A percentile compares a stretch with the other conserved stretches of the same genome.
Evolutionary conservation across 2,888 invertebrate genomes (phyloP).

Genomic region (Apeira syringaria): DNA sequence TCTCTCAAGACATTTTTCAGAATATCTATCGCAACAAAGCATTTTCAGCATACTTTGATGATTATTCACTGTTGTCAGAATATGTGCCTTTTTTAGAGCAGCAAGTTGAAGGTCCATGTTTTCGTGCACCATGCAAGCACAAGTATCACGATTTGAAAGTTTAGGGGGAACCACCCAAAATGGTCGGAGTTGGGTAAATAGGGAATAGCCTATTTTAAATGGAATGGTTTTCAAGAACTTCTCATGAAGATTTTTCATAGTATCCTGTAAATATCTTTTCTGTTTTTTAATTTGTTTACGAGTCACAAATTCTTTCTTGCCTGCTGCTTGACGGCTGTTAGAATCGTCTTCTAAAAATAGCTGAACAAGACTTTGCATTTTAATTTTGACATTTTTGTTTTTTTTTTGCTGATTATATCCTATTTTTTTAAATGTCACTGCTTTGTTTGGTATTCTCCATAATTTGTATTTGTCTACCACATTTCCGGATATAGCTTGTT

Average conservation of each 20-base stretch:
- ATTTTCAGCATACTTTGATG: slow-evolving; percentile 29
- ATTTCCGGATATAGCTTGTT: slow-evolving; percentile 19
- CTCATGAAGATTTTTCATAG: neutral
- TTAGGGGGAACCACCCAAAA: slow-evolving; percentile 36
- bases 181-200: slow-evolving; percentile 29
- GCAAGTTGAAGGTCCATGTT: slow-evolving; percentile 30
- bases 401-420: neutral
- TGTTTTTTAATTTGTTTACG: slow-evolving; percentile 29
- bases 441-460: neutral
- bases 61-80: slow-evolving; percentile 28
- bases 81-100: slow-evolving; percentile 30
- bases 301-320: slow-evolving; percentile 35
- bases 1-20: slow-evolving; percentile 30
- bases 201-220: neutral
- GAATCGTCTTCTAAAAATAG: slow-evolving; percentile 1
- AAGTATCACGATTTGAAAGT: slow-evolving; percentile 33
- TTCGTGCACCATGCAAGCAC: slow-evolving; percentile 32
- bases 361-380: neutral
- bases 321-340: slow-evolving; percentile 23
- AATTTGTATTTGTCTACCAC: slow-evolving; percentile 21
- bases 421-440: neutral
- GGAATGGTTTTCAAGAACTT: neutral
- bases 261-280: slow-evolving; percentile 2
- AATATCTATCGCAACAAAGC: slow-evolving; percentile 33
- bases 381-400: neutral